These are phyloP conservation scores for Drosophila seguyi DNA, from an alignment of 1,140 invertebrate genomes.

Conservation along the genomic window DNA sequence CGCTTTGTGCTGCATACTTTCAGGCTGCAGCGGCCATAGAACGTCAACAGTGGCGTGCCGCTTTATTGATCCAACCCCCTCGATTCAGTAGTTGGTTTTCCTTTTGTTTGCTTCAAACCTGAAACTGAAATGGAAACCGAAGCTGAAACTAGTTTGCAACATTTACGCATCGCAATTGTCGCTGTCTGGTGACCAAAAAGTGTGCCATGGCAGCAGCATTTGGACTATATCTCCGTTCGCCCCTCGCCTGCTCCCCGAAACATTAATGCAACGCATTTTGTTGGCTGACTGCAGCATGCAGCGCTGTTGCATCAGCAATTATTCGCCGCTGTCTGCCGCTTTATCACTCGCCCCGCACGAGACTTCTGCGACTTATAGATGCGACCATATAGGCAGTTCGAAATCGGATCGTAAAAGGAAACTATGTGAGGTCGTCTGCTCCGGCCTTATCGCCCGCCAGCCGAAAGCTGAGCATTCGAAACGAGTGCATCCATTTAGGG, in stretches of 20 bases:
- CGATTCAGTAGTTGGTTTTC: slow-evolving; percentile 13
- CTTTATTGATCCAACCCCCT: slow-evolving; percentile 13
- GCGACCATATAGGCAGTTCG: slow-evolving; percentile 25
- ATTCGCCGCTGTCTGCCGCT: slow-evolving; percentile 35
- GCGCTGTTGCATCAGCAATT: slow-evolving; percentile 79
- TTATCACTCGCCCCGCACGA: slow-evolving; percentile 74
- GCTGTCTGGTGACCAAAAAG: slow-evolving; percentile 68
- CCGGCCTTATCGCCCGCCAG: slow-evolving; percentile 36
- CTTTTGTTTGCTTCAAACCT: slow-evolving; percentile 51
- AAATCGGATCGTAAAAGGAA: slow-evolving; percentile 65
- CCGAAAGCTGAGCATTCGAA: slow-evolving; percentile 22
- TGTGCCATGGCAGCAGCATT: slow-evolving; percentile 65
- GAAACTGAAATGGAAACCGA: slow-evolving; percentile 58
- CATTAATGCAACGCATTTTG: slow-evolving; percentile 72
- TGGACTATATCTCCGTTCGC: slow-evolving; percentile 12
- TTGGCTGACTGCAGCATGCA: slow-evolving; percentile 74
- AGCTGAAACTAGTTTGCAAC: slow-evolving; percentile 68
- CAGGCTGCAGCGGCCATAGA: slow-evolving; percentile 18
- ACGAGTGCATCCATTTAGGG: slow-evolving; percentile 34
- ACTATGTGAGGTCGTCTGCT: slow-evolving; percentile 76
- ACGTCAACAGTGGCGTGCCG: slow-evolving; percentile 48
- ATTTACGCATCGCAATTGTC: slow-evolving; percentile 58
- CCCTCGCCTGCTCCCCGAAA: background rate
- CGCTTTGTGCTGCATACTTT: slow-evolving; percentile 56
- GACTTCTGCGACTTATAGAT: slow-evolving; percentile 70